phyloP scores from a whole-genome alignment of 2,797 vertebrate species.

The Neomorphus geoffroyi region DNA sequence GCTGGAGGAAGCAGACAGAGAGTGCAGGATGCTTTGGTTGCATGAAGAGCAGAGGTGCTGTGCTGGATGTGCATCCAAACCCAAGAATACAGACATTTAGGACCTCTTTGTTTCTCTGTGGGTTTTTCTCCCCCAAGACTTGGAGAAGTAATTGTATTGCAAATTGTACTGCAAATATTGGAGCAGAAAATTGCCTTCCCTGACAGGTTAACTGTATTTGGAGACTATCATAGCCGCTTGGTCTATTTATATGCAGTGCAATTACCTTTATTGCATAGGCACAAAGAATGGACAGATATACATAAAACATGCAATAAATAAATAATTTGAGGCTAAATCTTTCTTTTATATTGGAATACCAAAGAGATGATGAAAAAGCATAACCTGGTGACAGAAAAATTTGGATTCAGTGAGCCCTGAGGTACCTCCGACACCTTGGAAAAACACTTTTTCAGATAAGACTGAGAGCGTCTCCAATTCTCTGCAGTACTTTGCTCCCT shows the following conservation, averaged over 20 bases:
- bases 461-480: background rate
- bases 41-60: background rate
- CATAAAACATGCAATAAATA: slow-evolving; percentile 5
- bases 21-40: background rate
- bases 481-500: background rate
- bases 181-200: slow-evolving; percentile 8
- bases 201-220: background rate
- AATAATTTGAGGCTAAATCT: background rate
- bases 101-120: background rate
- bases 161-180: background rate
- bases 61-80: background rate
- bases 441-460: background rate
- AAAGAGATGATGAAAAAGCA: background rate
- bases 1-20: background rate
- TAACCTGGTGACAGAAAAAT: background rate
- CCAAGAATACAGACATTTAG: background rate
- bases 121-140: background rate
- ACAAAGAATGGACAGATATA: background rate
- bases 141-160: background rate
- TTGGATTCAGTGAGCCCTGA: background rate
- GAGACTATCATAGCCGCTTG: background rate
- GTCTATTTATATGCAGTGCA: background rate
- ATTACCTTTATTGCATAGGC: background rate
- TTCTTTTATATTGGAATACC: background rate
- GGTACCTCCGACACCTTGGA: background rate